These are phyloP conservation scores for Apamea epomidion DNA, from an alignment of 2,888 invertebrate genomes.

Conservation along the genomic window DNA sequence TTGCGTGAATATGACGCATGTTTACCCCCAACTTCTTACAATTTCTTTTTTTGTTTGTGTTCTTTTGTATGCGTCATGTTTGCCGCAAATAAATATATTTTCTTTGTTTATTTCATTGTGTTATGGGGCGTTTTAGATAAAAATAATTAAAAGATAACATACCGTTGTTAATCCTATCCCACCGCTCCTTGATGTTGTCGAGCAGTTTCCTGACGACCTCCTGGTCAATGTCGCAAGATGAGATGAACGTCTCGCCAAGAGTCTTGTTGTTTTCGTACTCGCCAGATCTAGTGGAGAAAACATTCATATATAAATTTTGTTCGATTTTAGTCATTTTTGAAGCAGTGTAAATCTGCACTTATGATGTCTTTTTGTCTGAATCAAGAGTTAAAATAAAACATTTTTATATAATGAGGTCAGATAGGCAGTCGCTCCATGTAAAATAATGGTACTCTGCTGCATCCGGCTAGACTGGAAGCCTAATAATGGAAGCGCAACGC, in stretches of 20 bases:
- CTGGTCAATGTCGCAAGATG: constrained; percentile 97
- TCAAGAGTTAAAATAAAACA: neutral
- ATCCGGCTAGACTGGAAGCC: no score
- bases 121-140: neutral
- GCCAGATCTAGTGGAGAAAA: constrained; percentile 91
- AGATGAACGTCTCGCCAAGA: constrained; percentile 96
- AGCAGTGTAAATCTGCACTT: neutral
- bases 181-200: constrained; percentile 95
- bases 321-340: neutral
- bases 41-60: no score
- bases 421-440: no score
- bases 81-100: no score
- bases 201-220: constrained; percentile 96
- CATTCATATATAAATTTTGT: neutral
- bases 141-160: constrained; percentile 31
- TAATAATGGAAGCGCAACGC: no score
- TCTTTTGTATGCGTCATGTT: no score
- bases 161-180: constrained; percentile 97
- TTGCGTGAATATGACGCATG: no score
- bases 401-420: no score
- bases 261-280: constrained; percentile 97
- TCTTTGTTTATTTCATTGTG: no score
- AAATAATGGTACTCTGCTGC: no score
- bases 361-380: neutral
- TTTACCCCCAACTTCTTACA: no score